These are phyloP conservation scores for Zaprionus inermis DNA, from an alignment of 1,140 invertebrate genomes.

Conservation along the genomic window DNA sequence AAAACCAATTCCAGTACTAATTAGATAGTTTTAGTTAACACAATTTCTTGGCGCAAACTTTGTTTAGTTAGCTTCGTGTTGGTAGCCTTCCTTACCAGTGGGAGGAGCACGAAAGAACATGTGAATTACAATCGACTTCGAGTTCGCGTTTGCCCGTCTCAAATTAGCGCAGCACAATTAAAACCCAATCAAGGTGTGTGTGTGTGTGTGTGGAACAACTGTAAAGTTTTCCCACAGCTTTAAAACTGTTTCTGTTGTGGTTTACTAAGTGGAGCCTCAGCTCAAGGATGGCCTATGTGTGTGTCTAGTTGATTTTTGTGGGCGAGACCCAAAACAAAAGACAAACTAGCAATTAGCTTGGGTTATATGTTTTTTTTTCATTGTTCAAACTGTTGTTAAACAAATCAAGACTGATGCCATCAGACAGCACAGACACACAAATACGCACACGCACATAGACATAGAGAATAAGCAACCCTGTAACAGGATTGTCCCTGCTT, in stretches of 20 bases:
- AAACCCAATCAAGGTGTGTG: constrained; percentile 67
- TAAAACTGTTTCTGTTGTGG: constrained; percentile 58
- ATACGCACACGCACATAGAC: constrained; percentile 15
- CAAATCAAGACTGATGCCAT: constrained; percentile 44
- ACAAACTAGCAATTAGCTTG: constrained; percentile 74
- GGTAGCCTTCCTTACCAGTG: constrained; percentile 17
- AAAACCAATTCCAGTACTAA: constrained; percentile 39
- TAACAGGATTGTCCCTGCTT: constrained; percentile 21
- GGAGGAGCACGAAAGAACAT: constrained; percentile 6
- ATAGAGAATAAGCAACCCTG: constrained; percentile 31
- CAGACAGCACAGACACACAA: constrained; percentile 10
- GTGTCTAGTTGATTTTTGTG: constrained; percentile 37
- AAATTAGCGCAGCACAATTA: constrained; percentile 70
- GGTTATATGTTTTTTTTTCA: constrained; percentile 46
- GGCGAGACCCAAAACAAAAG: constrained; percentile 52
- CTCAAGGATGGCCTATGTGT: neutral
- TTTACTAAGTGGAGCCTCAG: constrained; percentile 27
- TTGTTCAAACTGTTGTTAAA: constrained; percentile 58
- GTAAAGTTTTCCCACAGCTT: constrained; percentile 69
- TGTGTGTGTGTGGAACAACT: constrained; percentile 34
- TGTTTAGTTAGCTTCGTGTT: neutral
- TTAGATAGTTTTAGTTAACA: constrained; percentile 30
- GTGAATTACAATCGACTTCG: constrained; percentile 49
- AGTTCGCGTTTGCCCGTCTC: constrained; percentile 40
- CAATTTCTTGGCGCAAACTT: constrained; percentile 15